phyloP scores from a whole-genome alignment of 2,113 vertebrate species.

The Otolemur garnettii region DNA sequence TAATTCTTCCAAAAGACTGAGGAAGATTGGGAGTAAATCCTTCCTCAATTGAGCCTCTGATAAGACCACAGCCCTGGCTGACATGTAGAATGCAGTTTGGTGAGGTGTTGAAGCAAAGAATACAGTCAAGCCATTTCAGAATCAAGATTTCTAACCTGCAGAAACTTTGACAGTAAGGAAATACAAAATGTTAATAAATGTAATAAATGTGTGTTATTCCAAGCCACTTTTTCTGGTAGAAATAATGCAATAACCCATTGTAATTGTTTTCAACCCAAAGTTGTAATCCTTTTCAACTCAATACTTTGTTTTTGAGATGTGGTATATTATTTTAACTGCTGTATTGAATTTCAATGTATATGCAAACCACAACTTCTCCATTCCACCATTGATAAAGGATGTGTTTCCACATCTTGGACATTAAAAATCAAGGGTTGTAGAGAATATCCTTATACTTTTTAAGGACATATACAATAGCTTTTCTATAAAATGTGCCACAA shows the following conservation, averaged over 20 bases:
- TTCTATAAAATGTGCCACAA: background rate
- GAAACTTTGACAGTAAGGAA: background rate
- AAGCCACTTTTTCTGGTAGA: background rate
- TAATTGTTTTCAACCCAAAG: background rate
- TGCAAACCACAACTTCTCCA: background rate
- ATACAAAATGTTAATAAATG: too few species aligned
- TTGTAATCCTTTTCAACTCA: background rate
- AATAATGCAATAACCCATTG: background rate
- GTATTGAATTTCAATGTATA: background rate
- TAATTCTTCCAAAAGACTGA: background rate
- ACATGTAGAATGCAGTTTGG: background rate
- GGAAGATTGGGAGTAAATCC: background rate
- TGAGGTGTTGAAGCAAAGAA: background rate
- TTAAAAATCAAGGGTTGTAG: background rate
- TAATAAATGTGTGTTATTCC: background rate
- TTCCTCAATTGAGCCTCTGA: background rate
- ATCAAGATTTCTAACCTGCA: background rate
- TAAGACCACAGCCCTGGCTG: background rate
- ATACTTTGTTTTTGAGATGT: background rate
- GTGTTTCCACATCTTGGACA: background rate
- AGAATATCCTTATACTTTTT: background rate
- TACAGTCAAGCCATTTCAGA: too few species aligned
- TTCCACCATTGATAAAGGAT: background rate
- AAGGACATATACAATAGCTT: background rate
- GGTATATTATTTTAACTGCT: background rate